Conservation (phyloP, 2,797 vertebrate species). For the Microctenopoma steveboyesi region DNA sequence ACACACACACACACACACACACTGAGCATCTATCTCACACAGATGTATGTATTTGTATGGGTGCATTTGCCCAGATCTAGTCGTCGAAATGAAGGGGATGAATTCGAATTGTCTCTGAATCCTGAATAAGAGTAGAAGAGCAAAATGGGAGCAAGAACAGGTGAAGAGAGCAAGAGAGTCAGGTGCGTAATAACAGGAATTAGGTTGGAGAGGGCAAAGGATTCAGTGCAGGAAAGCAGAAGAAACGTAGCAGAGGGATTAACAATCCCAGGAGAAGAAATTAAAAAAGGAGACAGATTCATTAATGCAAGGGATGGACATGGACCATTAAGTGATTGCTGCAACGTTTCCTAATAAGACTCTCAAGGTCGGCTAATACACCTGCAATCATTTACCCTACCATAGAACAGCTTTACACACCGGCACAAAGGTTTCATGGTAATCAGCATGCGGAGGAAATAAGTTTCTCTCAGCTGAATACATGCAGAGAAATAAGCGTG, state of each 20-base stretch:
- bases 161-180: not conserved
- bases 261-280: conserved; percentile 26
- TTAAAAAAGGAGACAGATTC: conserved; percentile 27
- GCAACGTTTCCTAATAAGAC: conserved; percentile 52
- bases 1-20: conserved; percentile 14
- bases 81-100: conserved; percentile 23
- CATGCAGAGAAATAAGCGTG: conserved; percentile 6
- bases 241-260: conserved; percentile 30
- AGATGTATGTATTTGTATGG: conserved; percentile 4
- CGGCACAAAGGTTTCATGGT: conserved; percentile 33
- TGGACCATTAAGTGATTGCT: conserved; percentile 58
- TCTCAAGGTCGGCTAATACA: conserved; percentile 39
- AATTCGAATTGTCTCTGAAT: conserved; percentile 9
- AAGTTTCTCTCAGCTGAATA: conserved; percentile 18
- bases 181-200: conserved; percentile 10
- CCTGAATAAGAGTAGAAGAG: conserved; percentile 3
- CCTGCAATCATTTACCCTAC: conserved; percentile 47
- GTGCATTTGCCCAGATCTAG: conserved; percentile 30
- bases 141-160: not conserved
- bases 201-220: not conserved
- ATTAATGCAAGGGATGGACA: conserved; percentile 42
- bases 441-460: conserved; percentile 38
- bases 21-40: conserved; percentile 27
- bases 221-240: conserved; percentile 19
- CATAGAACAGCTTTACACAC: conserved; percentile 28